Evolutionary conservation across 2,113 vertebrate species (phyloP).

Genomic region (Orcinus orca): DNA sequence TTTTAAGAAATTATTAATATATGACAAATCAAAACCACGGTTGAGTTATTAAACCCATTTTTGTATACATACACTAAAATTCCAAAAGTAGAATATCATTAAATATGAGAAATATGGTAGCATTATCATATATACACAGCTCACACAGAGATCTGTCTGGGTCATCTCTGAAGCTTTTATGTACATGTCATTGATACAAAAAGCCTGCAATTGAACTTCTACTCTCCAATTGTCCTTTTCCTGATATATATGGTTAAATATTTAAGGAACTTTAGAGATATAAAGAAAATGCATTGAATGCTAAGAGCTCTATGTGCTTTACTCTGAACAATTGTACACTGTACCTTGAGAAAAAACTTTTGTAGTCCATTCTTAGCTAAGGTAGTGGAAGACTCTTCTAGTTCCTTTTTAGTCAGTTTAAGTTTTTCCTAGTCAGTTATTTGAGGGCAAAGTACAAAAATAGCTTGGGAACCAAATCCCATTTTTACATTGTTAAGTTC

Average conservation of each 20-base stretch:
- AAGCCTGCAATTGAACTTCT: not conserved
- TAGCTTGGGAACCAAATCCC: not conserved
- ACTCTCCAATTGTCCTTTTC: not conserved
- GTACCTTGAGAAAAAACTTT: not conserved
- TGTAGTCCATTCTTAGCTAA: not conserved
- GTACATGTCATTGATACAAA: constrained; percentile 61
- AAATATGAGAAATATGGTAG: constrained; percentile 83
- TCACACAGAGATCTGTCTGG: constrained; percentile 59
- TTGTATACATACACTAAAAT: constrained; percentile 76
- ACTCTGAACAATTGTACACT: not conserved
- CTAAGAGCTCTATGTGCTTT: not conserved
- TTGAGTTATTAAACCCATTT: constrained; percentile 60
- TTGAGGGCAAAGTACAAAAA: constrained; percentile 31
- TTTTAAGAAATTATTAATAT: constrained; percentile 73
- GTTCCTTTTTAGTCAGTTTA: not conserved
- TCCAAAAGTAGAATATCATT: too few species aligned
- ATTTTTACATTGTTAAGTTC: constrained; percentile 54
- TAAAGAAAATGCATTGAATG: not conserved
- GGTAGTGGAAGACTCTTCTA: not conserved
- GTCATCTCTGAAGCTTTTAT: constrained; percentile 52
- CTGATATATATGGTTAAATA: not conserved
- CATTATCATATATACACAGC: constrained; percentile 73
- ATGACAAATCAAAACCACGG: constrained; percentile 64
- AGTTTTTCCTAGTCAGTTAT: not conserved
- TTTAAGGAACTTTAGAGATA: constrained; percentile 51